Evolutionary conservation across 2,797 vertebrate species (phyloP).

Genomic region (Aratinga solstitialis): DNA sequence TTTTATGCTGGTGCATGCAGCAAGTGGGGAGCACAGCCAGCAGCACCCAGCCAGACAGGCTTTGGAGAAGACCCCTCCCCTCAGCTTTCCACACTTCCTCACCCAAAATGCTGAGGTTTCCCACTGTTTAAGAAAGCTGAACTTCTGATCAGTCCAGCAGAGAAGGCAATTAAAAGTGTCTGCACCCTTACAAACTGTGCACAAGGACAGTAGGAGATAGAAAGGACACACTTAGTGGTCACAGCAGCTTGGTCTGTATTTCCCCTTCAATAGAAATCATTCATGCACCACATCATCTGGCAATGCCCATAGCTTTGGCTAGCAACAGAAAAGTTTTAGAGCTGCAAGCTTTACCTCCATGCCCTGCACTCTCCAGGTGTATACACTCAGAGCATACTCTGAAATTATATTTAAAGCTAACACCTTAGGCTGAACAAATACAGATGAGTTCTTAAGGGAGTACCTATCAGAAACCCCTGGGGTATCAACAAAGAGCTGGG

Average conservation of each 20-base stretch:
- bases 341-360: neutral
- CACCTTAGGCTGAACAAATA: too few species aligned
- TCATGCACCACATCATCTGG: neutral
- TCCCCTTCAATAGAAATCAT: too few species aligned
- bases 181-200: neutral
- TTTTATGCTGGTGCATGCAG: neutral
- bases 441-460: neutral
- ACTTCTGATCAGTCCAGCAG: neutral
- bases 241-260: neutral
- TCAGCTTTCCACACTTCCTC: neutral
- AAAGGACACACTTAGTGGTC: too few species aligned
- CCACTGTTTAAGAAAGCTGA: neutral
- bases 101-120: neutral
- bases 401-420: neutral
- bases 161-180: neutral
- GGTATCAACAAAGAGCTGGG: neutral
- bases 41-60: neutral
- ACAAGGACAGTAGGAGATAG: neutral
- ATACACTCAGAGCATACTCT: neutral
- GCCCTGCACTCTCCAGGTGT: neutral
- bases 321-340: neutral
- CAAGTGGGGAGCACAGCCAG: rapidly evolving
- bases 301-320: neutral
- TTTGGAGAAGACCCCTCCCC: neutral
- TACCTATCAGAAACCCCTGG: neutral